Evolutionary conservation across 2,113 vertebrate genomes (phyloP), one percentile per base, ranked within the genome.

Genomic region (Elachura formosa): DNA sequence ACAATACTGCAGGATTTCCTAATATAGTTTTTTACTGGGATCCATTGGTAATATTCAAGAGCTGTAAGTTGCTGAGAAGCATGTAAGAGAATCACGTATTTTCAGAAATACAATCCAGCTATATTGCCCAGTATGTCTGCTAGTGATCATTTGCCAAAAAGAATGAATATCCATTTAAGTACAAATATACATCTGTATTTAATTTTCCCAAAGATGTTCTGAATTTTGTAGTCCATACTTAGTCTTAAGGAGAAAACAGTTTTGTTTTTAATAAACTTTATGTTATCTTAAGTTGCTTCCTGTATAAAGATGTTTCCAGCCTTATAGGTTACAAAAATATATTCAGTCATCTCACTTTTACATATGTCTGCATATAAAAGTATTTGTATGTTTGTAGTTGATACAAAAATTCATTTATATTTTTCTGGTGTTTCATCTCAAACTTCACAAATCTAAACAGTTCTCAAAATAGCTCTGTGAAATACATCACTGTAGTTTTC

Each of bases 241-340:
- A 63, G 46, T 87, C 59, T 83, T 74, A 12, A 91, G 46, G 81
- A 95, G 58, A 94, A 95, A 85, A 71, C 61, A 59, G 34, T 72
- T 95, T 96, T 85, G 91, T 85, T 95, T 97, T 94, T 82, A 90
- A 95, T 95, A 96, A 88, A 94, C 40, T 86, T 87, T 63, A 79
- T 90, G 87, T 85, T 93, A 52, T 81, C 85, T 80, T 87, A 94
- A 83, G 94, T 92, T 54, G 33, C 71, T 94, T 97, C 84, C 89
- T 82, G 34, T 82, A 51, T 78, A 49, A 77, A 87, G 54, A 72
- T 38, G 36, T 63, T 79, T 64, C 56, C 61, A 89, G 19, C 26
- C 45, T 89, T 72, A 64, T 34, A 91, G 62, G 46, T 79, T 94
- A 49, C 52, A 78, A 82, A 78, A 84, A 61, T 68, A 64, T 51